phyloP scores from a whole-genome alignment of 2,797 vertebrate genomes.

The Semotilus atromaculatus region DNA sequence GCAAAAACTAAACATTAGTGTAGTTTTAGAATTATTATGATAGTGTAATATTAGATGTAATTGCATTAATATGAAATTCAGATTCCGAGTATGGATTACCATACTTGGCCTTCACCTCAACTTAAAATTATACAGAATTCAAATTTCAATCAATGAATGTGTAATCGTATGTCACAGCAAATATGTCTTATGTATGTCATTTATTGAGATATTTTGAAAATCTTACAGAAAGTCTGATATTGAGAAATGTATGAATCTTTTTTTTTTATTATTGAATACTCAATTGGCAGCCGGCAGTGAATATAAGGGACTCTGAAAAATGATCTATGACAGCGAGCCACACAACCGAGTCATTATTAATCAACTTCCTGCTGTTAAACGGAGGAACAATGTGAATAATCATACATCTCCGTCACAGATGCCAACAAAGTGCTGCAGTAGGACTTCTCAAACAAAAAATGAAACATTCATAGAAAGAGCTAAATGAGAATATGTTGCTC shows the following conservation, averaged over 20 bases:
- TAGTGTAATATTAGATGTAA: background rate
- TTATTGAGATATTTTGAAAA: background rate
- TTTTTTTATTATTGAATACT: constrained; percentile 43
- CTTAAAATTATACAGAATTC: background rate
- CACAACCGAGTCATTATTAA: constrained; percentile 61
- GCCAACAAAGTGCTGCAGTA: constrained; percentile 29
- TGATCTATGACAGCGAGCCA: constrained; percentile 54
- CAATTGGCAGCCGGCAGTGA: constrained; percentile 45
- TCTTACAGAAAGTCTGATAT: background rate
- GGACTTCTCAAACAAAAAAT: constrained; percentile 47
- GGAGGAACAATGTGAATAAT: constrained; percentile 56
- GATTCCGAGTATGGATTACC: too few relatives aligned
- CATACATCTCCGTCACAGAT: constrained; percentile 49
- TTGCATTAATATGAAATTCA: background rate
- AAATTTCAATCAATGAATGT: background rate
- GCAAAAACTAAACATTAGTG: background rate
- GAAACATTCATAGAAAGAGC: constrained; percentile 26
- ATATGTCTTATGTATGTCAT: background rate
- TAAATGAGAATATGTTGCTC: constrained; percentile 38
- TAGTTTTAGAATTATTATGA: background rate
- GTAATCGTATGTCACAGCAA: background rate
- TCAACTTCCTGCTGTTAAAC: constrained; percentile 59
- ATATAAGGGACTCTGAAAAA: constrained; percentile 42
- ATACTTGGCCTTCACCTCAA: background rate
- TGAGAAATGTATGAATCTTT: background rate